These are phyloP conservation scores for Spea hammondii DNA, from an alignment of 2,797 vertebrate species.

Conservation along the genomic window DNA sequence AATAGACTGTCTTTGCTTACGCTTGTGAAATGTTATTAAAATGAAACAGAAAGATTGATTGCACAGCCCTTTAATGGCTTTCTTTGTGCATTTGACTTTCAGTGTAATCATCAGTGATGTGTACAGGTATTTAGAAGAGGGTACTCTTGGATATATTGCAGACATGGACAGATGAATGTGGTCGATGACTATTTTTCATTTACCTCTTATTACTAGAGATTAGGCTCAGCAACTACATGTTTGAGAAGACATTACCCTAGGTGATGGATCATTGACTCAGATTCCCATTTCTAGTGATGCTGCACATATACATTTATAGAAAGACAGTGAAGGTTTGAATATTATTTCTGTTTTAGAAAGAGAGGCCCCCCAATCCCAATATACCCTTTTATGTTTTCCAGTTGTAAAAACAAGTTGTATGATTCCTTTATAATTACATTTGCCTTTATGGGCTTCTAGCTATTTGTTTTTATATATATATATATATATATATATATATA, in stretches of 20 bases:
- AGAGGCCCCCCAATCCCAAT: too few species aligned
- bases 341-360: neutral
- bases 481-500: too few species aligned
- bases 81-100: conserved; percentile 17
- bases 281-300: conserved; percentile 37
- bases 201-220: conserved; percentile 46
- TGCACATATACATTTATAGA: conserved; percentile 34
- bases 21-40: conserved; percentile 18
- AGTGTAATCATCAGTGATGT: conserved; percentile 39
- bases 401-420: too few species aligned
- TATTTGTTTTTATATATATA: too few species aligned
- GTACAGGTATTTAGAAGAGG: conserved; percentile 40
- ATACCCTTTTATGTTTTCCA: too few species aligned
- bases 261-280: conserved; percentile 46
- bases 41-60: conserved; percentile 32
- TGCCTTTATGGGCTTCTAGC: too few species aligned
- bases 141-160: conserved; percentile 27
- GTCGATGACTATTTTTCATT: conserved; percentile 44
- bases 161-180: conserved; percentile 33
- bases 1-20: neutral
- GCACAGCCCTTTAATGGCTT: conserved; percentile 22
- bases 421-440: too few species aligned
- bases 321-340: conserved; percentile 14
- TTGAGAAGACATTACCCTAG: conserved; percentile 42
- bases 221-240: conserved; percentile 46